Conservation (phyloP, 2,113 vertebrate species). For the Lophura nycthemera region DNA sequence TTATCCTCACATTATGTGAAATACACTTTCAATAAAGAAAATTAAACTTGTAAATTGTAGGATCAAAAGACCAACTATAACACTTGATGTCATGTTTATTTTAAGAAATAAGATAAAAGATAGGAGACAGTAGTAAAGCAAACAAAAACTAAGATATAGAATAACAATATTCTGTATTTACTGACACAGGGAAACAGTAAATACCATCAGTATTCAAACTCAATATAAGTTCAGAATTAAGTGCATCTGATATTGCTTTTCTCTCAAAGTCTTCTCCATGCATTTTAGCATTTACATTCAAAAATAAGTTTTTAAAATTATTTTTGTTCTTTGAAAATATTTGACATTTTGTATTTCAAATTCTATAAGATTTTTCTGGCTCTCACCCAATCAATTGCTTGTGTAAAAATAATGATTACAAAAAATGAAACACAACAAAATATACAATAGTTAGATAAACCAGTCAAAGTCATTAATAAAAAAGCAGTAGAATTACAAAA, state of each 20-base stretch:
- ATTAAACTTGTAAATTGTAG: not conserved
- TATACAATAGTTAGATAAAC: not conserved
- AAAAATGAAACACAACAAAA: not conserved
- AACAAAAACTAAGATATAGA: not conserved
- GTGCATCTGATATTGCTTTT: not conserved
- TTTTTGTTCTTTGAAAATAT: not conserved
- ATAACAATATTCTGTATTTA: not conserved
- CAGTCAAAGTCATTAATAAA: not conserved
- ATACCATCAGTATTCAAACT: not conserved
- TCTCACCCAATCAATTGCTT: not conserved
- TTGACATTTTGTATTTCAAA: fast-evolving
- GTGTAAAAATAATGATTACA: not conserved
- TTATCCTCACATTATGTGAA: not conserved
- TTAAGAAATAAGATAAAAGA: not conserved
- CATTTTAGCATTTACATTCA: not conserved
- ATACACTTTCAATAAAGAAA: not conserved
- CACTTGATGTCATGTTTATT: not conserved
- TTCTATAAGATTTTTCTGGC: not conserved
- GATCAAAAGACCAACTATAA: not conserved
- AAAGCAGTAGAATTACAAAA: not conserved
- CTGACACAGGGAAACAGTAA: not conserved
- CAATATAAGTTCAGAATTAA: not conserved
- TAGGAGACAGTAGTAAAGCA: not conserved
- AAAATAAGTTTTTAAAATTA: fast-evolving
- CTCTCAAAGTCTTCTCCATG: not conserved